Evolutionary conservation across 2,888 invertebrate genomes (phyloP), one percentile per base, ranked within the genome.

Genomic region (Eulithis testata): DNA sequence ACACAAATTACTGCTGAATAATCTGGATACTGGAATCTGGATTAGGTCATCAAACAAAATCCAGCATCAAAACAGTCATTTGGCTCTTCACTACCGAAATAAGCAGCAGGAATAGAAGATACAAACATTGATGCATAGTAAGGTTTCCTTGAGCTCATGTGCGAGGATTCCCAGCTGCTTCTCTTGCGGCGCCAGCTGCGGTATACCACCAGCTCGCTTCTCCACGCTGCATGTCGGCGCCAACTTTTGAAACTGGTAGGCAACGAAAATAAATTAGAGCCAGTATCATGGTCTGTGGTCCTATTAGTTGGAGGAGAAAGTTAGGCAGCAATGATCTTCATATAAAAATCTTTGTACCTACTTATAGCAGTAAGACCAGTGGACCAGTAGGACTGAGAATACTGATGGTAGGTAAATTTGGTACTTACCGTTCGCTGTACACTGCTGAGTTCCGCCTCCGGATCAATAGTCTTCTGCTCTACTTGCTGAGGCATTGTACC

Each of bases 201-300:
- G 94, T 63, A 94, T 94, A 9, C 95, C 95, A 59, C 95, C 95
- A 58, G 96, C 95, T 7, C 95, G 94, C 81, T 96, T 96, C 14
- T 95, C 94, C 67, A 95, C 94, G 73, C 96, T 94, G 87, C 91
- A 91, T 82, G 84, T 81, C 21, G 92, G 91, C n/a, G 91, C 90
- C 74, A 91, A 73, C 74, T 91, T 91, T 75, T 89, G 80, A 66
- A 87, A 93, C 93, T 93, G 75, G 27, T 43, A 21, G 2, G 21
- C 21, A 59, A 37, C 11, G 12, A 47, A 37, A 45, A 11, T 0
- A 11, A 40, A 8, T 9, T 40, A 40, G 40, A 40, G 8, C 9
- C 8, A 8, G 9, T 40, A 40, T 40, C 2, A 21, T 21, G 21
- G 2, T 21, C 21, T 21, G 21, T 21, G 21, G 21, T 21, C 21